Evolutionary conservation across 1,140 invertebrate species (phyloP), one percentile per base, ranked within the genome.

Genomic region (Aricia agestis): DNA sequence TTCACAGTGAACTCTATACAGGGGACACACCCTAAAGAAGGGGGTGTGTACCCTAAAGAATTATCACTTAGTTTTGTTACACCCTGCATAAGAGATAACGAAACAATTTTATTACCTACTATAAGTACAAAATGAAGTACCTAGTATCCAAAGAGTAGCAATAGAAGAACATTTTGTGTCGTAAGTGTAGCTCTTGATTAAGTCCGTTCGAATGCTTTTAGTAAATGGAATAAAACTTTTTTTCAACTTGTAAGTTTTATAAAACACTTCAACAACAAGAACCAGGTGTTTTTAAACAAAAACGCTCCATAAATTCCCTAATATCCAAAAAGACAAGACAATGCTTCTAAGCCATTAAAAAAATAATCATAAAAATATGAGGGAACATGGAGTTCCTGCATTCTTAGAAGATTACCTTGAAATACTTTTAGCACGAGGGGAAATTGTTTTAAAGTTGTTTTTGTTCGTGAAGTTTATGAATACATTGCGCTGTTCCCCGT

Each of bases 401-500:
- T 82, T 87, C 85, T 86, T 81, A 81, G 81, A 79, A 84, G 85
- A 90, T 89, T 87, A 90, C 82, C 78, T 85, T 84, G 78, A 83
- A 87, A 87, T 84, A 84, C 82, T 86, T 90, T 85, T 75, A 81
- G 77, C 82, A 78, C 81, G 78, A 74, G 75, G 72, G 75, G 78
- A 84, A 82, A 83, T 86, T 83, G 78, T 86, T 89, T 84, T 84
- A 78, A 67, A 78, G 76, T 80, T 80, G 77, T 84, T 83, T 81
- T 83, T 80, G 77, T 82, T 83, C 18, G 61, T 65, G 72, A 77
- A 84, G 72, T 82, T 86, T 80, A 78, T 77, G 76, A 83, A 76
- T 73, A 76, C 68, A 65, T 59, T 69, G 58, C 19, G 19, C 36
- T 32, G 36, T 31, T 45, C 63, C 58, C 58, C 42, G 65, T 71